A percentile compares a stretch with the other conserved stretches of the same genome.
Conservation (phyloP, 2,113 vertebrate genomes). For the Zapornia atra region DNA sequence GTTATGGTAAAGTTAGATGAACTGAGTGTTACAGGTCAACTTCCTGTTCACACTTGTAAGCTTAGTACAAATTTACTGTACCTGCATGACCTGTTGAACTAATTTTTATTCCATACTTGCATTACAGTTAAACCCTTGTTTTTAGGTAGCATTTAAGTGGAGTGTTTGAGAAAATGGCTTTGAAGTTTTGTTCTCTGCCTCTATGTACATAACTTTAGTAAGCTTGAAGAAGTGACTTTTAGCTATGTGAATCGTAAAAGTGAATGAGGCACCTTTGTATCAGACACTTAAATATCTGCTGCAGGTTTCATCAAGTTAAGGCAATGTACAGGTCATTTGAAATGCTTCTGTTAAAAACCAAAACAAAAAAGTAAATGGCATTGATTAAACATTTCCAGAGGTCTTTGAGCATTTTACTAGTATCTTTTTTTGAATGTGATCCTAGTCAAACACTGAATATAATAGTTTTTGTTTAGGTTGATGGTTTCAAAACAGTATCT, state of each 20-base stretch:
- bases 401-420: background rate
- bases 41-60: background rate
- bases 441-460: background rate
- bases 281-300: background rate
- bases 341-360: background rate
- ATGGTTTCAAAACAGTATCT: background rate
- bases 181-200: too few relatives aligned
- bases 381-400: background rate
- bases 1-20: background rate
- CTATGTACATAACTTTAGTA: background rate
- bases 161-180: background rate
- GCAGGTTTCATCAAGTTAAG: background rate
- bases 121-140: background rate
- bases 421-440: background rate
- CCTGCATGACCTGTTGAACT: background rate
- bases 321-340: background rate
- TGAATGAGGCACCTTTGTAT: background rate
- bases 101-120: background rate
- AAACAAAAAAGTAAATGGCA: background rate
- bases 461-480: background rate
- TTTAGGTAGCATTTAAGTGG: background rate
- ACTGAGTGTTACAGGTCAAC: fast-evolving
- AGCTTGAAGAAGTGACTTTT: background rate
- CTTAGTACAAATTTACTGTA: background rate
- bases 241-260: background rate